A percentile compares a stretch with the other conserved stretches of the same genome.
phyloP scores from a whole-genome alignment of 1,140 invertebrate species.

The Ruditapes philippinarum region DNA sequence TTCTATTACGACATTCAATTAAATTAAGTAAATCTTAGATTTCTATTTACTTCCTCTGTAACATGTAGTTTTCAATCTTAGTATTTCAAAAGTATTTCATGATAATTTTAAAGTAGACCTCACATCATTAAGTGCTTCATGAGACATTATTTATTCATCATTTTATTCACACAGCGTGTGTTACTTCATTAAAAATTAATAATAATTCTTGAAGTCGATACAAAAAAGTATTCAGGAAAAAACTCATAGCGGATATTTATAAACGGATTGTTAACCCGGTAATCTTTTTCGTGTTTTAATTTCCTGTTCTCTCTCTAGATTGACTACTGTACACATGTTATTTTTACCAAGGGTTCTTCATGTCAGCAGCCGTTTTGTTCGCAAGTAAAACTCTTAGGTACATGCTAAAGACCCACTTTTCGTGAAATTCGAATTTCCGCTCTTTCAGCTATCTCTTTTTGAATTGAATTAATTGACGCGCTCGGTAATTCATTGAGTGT shows the following conservation, averaged over 20 bases:
- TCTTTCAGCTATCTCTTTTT: neutral
- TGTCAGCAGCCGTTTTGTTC: neutral
- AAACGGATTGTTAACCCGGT: neutral
- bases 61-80: no score
- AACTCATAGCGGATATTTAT: neutral
- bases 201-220: neutral
- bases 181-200: conserved; percentile 32
- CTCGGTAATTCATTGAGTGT: neutral
- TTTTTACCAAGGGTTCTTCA: neutral
- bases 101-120: neutral
- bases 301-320: conserved; percentile 2
- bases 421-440: conserved; percentile 31
- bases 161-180: neutral
- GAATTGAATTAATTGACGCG: conserved; percentile 18
- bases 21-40: no score
- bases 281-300: neutral
- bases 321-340: neutral
- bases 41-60: no score
- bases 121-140: neutral
- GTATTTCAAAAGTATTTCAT: no score
- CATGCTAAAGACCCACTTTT: neutral
- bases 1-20: no score
- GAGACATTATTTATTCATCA: neutral
- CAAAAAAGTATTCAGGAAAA: neutral
- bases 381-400: neutral